These are phyloP conservation scores for Acrocephalus arundinaceus DNA, from an alignment of 2,113 vertebrate species.

Conservation along the genomic window DNA sequence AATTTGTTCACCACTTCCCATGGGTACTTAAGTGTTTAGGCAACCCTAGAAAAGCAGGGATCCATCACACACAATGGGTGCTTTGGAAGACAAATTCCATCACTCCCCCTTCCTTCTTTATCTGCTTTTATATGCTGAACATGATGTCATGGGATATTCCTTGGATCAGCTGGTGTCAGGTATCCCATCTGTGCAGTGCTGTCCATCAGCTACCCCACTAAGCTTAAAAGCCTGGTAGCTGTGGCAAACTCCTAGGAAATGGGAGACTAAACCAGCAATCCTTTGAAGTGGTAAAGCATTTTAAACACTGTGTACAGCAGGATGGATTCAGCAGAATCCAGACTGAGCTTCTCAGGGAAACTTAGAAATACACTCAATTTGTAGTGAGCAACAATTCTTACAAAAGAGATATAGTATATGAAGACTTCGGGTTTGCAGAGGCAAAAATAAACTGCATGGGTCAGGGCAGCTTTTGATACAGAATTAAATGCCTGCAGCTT, in stretches of 20 bases:
- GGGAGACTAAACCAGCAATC: background rate
- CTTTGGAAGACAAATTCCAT: background rate
- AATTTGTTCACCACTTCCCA: background rate
- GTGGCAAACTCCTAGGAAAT: background rate
- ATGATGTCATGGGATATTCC: background rate
- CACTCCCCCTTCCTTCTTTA: background rate
- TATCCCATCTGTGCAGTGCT: background rate
- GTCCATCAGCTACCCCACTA: background rate
- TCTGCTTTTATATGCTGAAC: background rate
- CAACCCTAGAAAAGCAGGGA: background rate
- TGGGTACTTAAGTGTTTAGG: background rate
- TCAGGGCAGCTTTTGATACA: background rate
- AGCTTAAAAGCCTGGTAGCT: background rate
- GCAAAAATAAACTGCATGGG: background rate
- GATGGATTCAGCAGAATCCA: background rate
- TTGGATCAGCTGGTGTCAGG: background rate
- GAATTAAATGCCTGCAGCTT: background rate
- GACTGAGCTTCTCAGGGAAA: background rate
- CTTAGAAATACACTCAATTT: background rate
- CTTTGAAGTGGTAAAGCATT: background rate
- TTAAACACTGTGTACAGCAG: background rate
- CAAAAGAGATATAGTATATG: background rate
- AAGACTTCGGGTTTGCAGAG: background rate
- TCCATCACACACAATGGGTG: fast-evolving
- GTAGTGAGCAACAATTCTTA: background rate